These are phyloP conservation scores for Petrosia ficiformis DNA, from an alignment of 37 sponge, comb jelly and placozoan genomes.

Conservation along the genomic window DNA sequence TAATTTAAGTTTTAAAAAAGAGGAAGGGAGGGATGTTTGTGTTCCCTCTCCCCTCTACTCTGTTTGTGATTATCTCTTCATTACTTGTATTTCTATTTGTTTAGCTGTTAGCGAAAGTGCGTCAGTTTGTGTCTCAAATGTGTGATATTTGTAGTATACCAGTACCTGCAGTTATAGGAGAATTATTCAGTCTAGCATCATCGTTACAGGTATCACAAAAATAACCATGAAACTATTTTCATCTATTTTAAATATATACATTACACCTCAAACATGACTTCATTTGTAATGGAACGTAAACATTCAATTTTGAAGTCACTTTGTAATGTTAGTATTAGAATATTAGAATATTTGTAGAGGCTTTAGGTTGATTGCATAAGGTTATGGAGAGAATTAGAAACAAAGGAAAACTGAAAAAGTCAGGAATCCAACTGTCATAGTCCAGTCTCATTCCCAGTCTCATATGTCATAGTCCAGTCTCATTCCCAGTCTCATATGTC, in stretches of 20 bases:
- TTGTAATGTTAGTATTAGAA: no score
- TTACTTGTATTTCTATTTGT: neutral
- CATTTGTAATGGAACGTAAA: neutral
- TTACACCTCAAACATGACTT: neutral
- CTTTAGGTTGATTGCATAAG: no score
- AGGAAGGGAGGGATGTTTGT: no score
- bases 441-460: no score
- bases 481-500: neutral
- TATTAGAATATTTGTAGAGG: no score
- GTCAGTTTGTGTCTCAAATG: slow-evolving; percentile 34
- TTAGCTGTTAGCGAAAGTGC: slow-evolving; percentile 69
- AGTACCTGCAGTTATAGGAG: slow-evolving; percentile 58
- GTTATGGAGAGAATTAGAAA: no score
- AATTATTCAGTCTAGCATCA: slow-evolving; percentile 73
- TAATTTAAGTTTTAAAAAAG: no score
- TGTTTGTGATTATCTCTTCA: neutral
- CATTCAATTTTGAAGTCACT: neutral
- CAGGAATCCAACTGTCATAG: no score
- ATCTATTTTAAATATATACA: neutral
- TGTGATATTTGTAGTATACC: slow-evolving; percentile 36
- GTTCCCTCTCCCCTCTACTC: neutral
- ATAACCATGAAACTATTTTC: no score
- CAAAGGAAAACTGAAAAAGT: no score
- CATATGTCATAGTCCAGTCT: no score
- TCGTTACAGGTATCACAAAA: slow-evolving; percentile 26